phyloP scores from a whole-genome alignment of 2,113 vertebrate species.

The Dromiciops gliroides region DNA sequence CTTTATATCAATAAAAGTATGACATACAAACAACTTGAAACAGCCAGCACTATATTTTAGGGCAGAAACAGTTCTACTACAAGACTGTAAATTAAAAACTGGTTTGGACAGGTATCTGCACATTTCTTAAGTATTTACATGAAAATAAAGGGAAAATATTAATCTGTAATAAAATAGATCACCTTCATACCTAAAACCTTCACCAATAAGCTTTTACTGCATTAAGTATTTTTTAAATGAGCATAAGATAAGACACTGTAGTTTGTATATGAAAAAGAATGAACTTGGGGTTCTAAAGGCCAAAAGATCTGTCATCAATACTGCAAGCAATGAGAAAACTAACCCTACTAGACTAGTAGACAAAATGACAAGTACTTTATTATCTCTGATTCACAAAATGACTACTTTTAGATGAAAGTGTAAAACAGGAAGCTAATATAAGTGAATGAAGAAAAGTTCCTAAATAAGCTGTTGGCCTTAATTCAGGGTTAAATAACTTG shows the following conservation, averaged over 20 bases:
- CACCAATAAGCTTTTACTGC: neutral
- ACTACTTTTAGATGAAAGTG: neutral
- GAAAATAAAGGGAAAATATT: neutral
- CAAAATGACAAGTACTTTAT: neutral
- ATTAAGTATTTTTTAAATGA: neutral
- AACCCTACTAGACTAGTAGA: neutral
- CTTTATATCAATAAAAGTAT: neutral
- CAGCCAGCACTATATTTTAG: neutral
- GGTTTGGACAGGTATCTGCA: neutral
- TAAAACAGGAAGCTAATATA: neutral
- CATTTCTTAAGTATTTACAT: neutral
- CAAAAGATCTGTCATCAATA: neutral
- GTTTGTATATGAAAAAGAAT: neutral
- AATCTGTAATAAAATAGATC: neutral
- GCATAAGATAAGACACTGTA: neutral
- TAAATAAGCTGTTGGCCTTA: neutral
- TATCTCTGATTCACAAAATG: neutral
- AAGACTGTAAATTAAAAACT: neutral
- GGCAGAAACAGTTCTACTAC: neutral
- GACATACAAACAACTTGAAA: neutral
- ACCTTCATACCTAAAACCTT: neutral
- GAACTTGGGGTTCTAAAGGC: neutral
- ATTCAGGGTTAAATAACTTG: neutral
- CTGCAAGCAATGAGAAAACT: neutral
- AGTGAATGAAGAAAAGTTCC: neutral